Evolutionary conservation across 2,888 invertebrate genomes (phyloP).

Genomic region (Tuta absoluta): DNA sequence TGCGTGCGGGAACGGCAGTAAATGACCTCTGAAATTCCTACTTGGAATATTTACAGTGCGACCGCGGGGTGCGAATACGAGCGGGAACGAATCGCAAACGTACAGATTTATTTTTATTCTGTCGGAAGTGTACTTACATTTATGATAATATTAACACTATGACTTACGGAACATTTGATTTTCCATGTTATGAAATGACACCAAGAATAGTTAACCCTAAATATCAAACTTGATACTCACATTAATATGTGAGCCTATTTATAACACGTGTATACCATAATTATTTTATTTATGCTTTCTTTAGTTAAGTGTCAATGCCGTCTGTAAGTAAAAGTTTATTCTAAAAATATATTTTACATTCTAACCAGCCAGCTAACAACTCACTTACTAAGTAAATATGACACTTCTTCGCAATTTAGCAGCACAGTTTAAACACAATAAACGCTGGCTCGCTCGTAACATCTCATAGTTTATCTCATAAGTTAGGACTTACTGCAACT

Average conservation of each 20-base stretch:
- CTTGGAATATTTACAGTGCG: slow-evolving; percentile 56
- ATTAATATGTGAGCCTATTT: no score
- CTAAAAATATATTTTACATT: not conserved
- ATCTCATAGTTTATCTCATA: slow-evolving; percentile 20
- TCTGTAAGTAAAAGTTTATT: no score
- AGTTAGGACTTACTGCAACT: slow-evolving; percentile 29
- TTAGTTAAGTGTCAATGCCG: no score
- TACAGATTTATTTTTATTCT: not conserved
- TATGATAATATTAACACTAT: no score
- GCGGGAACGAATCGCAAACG: slow-evolving; percentile 6
- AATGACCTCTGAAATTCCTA: slow-evolving; percentile 58
- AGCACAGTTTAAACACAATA: slow-evolving; percentile 11
- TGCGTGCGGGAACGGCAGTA: slow-evolving; percentile 48
- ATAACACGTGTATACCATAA: no score
- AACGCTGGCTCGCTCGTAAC: slow-evolving; percentile 17
- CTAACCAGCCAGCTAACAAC: not conserved
- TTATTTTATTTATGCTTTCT: no score
- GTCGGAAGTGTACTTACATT: not conserved
- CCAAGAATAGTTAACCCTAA: no score
- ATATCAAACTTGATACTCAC: no score
- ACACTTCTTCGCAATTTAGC: slow-evolving; percentile 16
- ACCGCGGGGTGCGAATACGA: slow-evolving; percentile 28
- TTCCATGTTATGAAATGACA: no score
- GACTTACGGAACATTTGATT: no score
- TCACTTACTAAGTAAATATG: slow-evolving; percentile 12